Conservation (phyloP, 1,140 invertebrate genomes). For the Bombus breviceps region DNA sequence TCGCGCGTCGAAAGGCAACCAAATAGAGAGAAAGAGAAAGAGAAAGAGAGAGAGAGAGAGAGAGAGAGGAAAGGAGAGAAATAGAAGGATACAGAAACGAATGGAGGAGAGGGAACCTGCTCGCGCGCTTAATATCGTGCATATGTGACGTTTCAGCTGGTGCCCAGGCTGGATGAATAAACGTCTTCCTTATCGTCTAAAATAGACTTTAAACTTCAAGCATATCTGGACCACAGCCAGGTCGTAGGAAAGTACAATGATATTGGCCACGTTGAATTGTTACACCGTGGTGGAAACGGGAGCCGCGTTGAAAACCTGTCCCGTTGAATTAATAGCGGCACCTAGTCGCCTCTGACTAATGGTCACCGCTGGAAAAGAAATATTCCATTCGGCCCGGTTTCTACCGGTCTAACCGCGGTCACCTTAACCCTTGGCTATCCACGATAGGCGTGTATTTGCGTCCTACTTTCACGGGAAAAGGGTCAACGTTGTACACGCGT, state of each 20-base stretch:
- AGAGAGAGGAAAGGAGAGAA: too few species aligned
- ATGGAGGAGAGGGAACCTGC: conserved; percentile 28
- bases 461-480: neutral
- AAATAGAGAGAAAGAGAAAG: too few species aligned
- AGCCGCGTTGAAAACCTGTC: conserved; percentile 30
- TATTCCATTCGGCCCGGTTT: neutral
- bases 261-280: conserved; percentile 75
- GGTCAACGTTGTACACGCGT: neutral
- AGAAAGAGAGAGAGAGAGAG: too few species aligned
- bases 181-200: conserved; percentile 82
- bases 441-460: neutral
- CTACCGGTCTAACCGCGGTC: neutral
- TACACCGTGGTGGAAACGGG: conserved; percentile 30
- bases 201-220: conserved; percentile 81
- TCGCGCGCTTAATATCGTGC: conserved; percentile 75
- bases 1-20: conserved; percentile 34
- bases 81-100: neutral
- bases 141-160: conserved; percentile 78
- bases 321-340: conserved; percentile 14
- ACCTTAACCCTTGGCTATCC: conserved; percentile 10
- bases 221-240: conserved; percentile 80
- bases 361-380: conserved; percentile 47
- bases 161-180: conserved; percentile 80
- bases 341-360: conserved; percentile 15
- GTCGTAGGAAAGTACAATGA: conserved; percentile 78